A percentile compares a stretch with the other conserved stretches of the same genome.
These are phyloP conservation scores for Tetranychus piercei DNA, from an alignment of 2,888 invertebrate species.

Conservation along the genomic window DNA sequence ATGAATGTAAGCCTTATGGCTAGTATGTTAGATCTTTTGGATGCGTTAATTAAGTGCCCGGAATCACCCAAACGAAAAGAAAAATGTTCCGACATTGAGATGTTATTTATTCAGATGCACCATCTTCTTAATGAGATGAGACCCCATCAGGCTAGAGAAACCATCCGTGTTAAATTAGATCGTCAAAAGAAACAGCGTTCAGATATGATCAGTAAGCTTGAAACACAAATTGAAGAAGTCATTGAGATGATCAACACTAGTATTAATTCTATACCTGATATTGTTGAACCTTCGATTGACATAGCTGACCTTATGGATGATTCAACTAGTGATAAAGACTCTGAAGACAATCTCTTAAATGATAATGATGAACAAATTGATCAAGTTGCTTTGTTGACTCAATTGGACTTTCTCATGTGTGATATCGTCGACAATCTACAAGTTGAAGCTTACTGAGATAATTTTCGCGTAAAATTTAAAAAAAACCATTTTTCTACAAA, in stretches of 20 bases:
- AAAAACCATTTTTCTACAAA: neutral
- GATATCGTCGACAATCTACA: constrained; percentile 52
- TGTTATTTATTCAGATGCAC: constrained; percentile 96
- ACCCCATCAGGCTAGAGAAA: constrained; percentile 51
- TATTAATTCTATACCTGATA: constrained; percentile 59
- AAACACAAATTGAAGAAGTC: constrained; percentile 70
- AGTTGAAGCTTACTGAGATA: neutral
- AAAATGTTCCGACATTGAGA: constrained; percentile 83
- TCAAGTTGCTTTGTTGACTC: constrained; percentile 37
- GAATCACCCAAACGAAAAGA: constrained; percentile 77
- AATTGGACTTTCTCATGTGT: constrained; percentile 68
- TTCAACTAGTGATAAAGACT: neutral
- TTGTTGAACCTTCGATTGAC: neutral
- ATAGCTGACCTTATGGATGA: neutral
- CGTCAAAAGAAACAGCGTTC: constrained; percentile 71
- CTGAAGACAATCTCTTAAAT: constrained; percentile 3
- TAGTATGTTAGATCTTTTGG: constrained; percentile 80
- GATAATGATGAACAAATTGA: constrained; percentile 29
- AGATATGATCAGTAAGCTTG: constrained; percentile 71
- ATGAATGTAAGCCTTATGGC: constrained; percentile 81
- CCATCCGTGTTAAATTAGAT: constrained; percentile 75
- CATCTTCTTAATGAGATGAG: constrained; percentile 93
- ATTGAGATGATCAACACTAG: constrained; percentile 65
- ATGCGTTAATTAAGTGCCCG: constrained; percentile 76
- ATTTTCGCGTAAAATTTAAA: neutral